These are phyloP conservation scores for Crotalus tigris DNA, from an alignment of 2,113 vertebrate species.

Conservation along the genomic window DNA sequence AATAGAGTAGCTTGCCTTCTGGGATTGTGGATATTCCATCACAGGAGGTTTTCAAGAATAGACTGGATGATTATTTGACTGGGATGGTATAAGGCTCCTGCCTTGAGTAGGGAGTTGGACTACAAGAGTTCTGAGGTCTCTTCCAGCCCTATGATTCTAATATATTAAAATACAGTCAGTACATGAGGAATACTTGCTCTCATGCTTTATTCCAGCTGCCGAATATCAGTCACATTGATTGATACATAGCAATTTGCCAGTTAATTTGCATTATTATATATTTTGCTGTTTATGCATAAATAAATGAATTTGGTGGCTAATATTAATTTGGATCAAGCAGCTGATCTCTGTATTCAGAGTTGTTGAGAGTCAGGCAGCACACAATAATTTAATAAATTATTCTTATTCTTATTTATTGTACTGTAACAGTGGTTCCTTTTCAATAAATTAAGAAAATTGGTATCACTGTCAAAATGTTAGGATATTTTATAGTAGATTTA, in stretches of 20 bases:
- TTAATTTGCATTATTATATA: neutral
- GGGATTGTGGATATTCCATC: neutral
- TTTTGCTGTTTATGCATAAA: neutral
- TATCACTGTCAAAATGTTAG: neutral
- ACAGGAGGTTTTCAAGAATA: neutral
- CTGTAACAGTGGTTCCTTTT: neutral
- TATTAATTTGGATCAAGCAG: neutral
- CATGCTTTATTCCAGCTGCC: neutral
- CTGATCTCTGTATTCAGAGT: neutral
- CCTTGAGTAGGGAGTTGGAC: neutral
- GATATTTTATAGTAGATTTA: neutral
- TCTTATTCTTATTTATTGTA: neutral
- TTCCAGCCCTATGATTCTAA: neutral
- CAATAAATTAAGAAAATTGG: neutral
- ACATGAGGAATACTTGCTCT: neutral
- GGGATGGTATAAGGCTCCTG: neutral
- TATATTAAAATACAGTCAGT: neutral
- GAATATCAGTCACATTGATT: neutral
- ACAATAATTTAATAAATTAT: neutral
- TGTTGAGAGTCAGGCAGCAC: neutral
- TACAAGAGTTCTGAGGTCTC: neutral
- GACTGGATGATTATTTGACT: neutral
- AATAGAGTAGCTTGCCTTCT: neutral
- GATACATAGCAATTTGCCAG: neutral
- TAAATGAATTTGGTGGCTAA: neutral